Conservation (phyloP, 2,797 vertebrate genomes). For the Cetoscarus ocellatus region DNA sequence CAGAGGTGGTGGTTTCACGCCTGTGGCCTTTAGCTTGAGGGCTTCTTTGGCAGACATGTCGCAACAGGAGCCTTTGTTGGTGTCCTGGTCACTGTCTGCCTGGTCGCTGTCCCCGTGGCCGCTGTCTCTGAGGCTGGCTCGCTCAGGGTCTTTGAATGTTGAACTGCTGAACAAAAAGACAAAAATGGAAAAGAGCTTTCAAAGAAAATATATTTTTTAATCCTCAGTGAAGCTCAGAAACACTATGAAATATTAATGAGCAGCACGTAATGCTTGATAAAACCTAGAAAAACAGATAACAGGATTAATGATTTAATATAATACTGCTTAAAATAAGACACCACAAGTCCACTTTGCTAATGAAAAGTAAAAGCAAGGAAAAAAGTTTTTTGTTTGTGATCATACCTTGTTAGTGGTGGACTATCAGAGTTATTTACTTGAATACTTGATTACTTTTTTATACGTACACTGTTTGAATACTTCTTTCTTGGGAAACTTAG, state of each 20-base stretch:
- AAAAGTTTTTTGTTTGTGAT: background rate
- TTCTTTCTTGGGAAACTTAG: too few species aligned
- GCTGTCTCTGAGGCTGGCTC: conserved; percentile 98
- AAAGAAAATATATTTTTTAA: background rate
- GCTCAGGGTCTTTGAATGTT: conserved; percentile 99
- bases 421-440: too few species aligned
- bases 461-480: too few species aligned
- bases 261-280: conserved; percentile 32
- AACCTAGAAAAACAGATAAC: conserved; percentile 23
- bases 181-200: conserved; percentile 5
- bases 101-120: conserved; percentile 99
- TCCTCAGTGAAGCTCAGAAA: conserved; percentile 13
- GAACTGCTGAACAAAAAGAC: conserved; percentile 89
- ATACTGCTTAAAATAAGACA: conserved; percentile 7
- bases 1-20: conserved; percentile 93
- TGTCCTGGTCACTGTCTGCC: conserved; percentile 99
- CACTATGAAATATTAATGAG: conserved; percentile 34
- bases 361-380: background rate
- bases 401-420: too few species aligned
- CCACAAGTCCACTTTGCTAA: background rate
- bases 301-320: conserved; percentile 35
- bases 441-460: too few species aligned
- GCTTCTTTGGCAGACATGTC: conserved; percentile 99
- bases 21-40: conserved; percentile 97
- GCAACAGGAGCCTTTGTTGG: conserved; percentile 99